Evolutionary conservation across 2,888 invertebrate species (phyloP).

Genomic region (Cepaea hortensis): DNA sequence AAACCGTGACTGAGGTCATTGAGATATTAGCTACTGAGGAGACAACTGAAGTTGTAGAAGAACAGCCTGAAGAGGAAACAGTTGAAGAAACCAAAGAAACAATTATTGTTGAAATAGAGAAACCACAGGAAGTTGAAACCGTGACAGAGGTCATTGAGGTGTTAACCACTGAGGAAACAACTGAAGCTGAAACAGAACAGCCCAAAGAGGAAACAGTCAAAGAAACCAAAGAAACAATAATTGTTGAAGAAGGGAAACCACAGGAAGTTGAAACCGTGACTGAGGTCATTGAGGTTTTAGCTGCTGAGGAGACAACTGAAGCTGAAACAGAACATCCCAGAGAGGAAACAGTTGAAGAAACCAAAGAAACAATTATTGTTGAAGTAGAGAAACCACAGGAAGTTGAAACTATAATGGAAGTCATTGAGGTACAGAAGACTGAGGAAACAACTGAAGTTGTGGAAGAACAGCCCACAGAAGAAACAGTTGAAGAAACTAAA

Average conservation of each 20-base stretch:
- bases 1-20: slow-evolving; percentile 9
- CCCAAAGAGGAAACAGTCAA: slow-evolving; percentile 52
- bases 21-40: slow-evolving; percentile 2
- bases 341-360: slow-evolving; percentile 39
- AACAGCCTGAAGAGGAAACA: slow-evolving; percentile 49
- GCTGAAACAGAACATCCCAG: slow-evolving; percentile 38
- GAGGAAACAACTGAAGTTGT: slow-evolving; percentile 23
- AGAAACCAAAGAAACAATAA: slow-evolving; percentile 44
- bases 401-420: slow-evolving; percentile 36
- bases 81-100: slow-evolving; percentile 49
- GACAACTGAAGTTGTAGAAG: slow-evolving; percentile 16
- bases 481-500: slow-evolving; percentile 28
- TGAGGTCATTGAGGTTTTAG: slow-evolving; percentile 42
- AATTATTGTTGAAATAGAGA: slow-evolving; percentile 47
- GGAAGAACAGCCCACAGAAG: slow-evolving; percentile 32
- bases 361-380: slow-evolving; percentile 45
- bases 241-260: slow-evolving; percentile 44
- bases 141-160: slow-evolving; percentile 48
- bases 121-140: slow-evolving; percentile 49
- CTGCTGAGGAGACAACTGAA: slow-evolving; percentile 37
- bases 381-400: slow-evolving; percentile 31
- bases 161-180: slow-evolving; percentile 49
- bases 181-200: slow-evolving; percentile 48
- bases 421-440: slow-evolving; percentile 31
- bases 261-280: slow-evolving; percentile 50